These are phyloP conservation scores for Heliothis subflexa DNA, from an alignment of 1,140 invertebrate genomes.

Conservation along the genomic window DNA sequence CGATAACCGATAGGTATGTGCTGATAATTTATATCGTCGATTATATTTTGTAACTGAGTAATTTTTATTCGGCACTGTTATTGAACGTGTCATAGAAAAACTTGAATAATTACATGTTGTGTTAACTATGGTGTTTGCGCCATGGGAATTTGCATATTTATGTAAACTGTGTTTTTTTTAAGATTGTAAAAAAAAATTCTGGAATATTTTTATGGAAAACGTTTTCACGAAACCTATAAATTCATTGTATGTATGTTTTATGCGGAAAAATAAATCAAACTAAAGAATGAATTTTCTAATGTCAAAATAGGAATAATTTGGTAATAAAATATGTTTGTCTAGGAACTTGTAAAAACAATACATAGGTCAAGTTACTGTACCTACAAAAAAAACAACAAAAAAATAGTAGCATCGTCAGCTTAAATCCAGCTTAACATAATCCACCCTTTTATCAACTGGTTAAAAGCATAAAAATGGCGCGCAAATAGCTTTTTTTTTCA, in stretches of 20 bases:
- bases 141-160: background rate
- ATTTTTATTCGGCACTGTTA: background rate
- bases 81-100: background rate
- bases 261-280: no score
- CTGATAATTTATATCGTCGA: background rate
- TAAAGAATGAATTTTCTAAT: no score
- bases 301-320: no score
- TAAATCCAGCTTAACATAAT: background rate
- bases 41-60: background rate
- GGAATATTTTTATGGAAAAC: no score
- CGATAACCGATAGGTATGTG: background rate
- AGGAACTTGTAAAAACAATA: no score
- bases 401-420: background rate
- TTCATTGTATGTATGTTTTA: no score
- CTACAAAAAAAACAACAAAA: no score
- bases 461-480: slow-evolving; percentile 16
- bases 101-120: background rate
- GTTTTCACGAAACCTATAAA: no score
- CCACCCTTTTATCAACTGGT: background rate
- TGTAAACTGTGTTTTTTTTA: no score
- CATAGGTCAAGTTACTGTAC: no score
- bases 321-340: no score
- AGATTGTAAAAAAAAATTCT: no score
- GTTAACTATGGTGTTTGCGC: background rate
- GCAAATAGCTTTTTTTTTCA: background rate